Percentiles rank a stretch among this genome's conserved stretches.
These are phyloP conservation scores for Zosterops japonicus DNA, from an alignment of 2,113 vertebrate genomes.

Conservation along the genomic window DNA sequence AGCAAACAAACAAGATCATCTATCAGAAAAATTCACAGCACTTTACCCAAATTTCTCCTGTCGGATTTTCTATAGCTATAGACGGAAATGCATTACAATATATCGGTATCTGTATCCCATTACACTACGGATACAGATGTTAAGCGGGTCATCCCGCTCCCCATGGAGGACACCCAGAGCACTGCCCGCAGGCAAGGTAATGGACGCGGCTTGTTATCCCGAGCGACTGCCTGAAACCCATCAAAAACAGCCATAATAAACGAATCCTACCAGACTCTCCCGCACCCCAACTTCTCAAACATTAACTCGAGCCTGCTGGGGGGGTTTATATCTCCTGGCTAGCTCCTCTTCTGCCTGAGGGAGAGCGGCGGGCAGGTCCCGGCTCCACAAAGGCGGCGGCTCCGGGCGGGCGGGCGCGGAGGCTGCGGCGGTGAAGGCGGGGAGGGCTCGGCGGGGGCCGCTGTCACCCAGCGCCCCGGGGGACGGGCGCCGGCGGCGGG, in stretches of 20 bases:
- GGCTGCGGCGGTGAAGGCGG: constrained; percentile 22
- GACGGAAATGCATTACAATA: neutral
- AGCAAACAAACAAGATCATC: neutral
- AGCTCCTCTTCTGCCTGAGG: neutral
- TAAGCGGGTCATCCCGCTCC: neutral
- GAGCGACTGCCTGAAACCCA: neutral
- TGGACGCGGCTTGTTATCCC: constrained; percentile 12
- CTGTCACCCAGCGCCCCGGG: too few species aligned
- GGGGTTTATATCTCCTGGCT: neutral
- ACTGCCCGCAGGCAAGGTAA: constrained; percentile 19
- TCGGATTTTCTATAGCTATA: neutral
- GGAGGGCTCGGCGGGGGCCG: neutral
- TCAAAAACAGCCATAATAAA: neutral
- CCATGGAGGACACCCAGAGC: constrained; percentile 18
- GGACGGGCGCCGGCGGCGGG: too few species aligned
- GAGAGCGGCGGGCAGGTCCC: constrained; percentile 9
- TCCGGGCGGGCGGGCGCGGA: constrained; percentile 12
- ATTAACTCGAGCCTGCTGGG: neutral
- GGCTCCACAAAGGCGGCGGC: constrained; percentile 52
- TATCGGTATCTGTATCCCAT: neutral
- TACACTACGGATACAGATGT: neutral
- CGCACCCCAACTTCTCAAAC: constrained; percentile 41
- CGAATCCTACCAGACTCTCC: constrained; percentile 55
- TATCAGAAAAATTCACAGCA: neutral
- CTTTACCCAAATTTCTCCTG: neutral